Evolutionary conservation across 2,113 vertebrate species (phyloP).

Genomic region (Coptodon bakossiorum): DNA sequence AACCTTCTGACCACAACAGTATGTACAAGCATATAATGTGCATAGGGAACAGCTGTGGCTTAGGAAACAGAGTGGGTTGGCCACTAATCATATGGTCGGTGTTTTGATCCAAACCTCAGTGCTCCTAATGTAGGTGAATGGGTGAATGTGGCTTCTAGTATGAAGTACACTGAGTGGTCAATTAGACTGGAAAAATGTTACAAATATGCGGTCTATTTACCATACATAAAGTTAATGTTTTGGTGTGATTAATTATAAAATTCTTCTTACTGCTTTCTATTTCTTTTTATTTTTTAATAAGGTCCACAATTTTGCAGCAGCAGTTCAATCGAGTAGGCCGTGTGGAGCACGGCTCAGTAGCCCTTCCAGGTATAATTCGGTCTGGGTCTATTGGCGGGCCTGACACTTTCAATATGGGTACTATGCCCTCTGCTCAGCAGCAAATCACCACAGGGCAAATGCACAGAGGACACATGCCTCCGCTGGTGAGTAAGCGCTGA

Average conservation of each 20-base stretch:
- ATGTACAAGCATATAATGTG: not conserved
- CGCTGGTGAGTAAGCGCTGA: slow-evolving; percentile 78
- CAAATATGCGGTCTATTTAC: not conserved
- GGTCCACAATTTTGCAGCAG: slow-evolving; percentile 95
- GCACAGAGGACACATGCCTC: slow-evolving; percentile 97
- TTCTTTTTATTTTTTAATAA: slow-evolving; percentile 23
- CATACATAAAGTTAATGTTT: not conserved
- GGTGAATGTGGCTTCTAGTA: not conserved
- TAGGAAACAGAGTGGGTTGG: not conserved
- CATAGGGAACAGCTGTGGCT: not conserved
- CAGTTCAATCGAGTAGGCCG: slow-evolving; percentile 93
- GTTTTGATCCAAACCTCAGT: not conserved
- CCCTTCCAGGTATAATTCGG: slow-evolving; percentile 91
- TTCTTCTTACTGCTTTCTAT: not conserved
- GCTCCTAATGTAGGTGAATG: not conserved
- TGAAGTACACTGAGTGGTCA: not conserved
- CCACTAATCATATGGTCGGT: not conserved
- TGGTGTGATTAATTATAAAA: not conserved
- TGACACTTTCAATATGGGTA: slow-evolving; percentile 89
- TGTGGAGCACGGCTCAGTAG: slow-evolving; percentile 91
- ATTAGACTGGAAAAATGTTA: not conserved
- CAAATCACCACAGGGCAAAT: slow-evolving; percentile 95
- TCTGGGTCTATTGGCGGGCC: slow-evolving; percentile 91
- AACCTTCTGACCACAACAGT: not conserved
- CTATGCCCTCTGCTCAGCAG: slow-evolving; percentile 93